Evolutionary conservation across 2,113 vertebrate genomes (phyloP), one percentile per base, ranked within the genome.

Genomic region (Rhipidura dahli): DNA sequence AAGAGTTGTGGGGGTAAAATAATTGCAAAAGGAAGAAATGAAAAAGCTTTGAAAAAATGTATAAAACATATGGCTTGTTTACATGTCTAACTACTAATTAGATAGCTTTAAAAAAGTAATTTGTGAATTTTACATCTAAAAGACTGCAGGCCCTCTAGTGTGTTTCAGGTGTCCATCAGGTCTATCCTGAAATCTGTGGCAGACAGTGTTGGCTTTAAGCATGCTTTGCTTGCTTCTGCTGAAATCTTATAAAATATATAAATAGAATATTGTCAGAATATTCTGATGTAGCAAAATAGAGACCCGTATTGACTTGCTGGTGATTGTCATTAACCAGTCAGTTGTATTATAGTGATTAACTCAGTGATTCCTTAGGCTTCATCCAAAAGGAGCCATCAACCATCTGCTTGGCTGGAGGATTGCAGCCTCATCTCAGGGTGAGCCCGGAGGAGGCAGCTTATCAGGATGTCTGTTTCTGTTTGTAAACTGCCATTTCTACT

Each of bases 321-420:
- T 66, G 26, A 31, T 17, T 45, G n/a, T 31, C 15, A 45, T 33
- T 53, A 50, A 21, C 11, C 23, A n/a, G 23, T 31, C 11, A 22
- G 14, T 31, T 2, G 0, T 33, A 50, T 7, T 20, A 9, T 24
- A 28, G 24, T 31, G 23, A 13, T 50, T 53, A 35, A 11, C 28
- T 57, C 8, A 42, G 8, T 51, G 45, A 16, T 22, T 18, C 18
- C 24, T 19, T 33, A n/a, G 15, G 30, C 12, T 77, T 70, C 2
- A 2, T 24, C 53, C 37, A 69, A 37, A n/a, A 71, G 27, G 6
- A 82, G 3, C 1, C 42, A 22, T 6, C 0, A 7, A 7, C 5
- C 7, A 14, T 80, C 40, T 53, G 3, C n/a, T 81, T 54, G 42
- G 15, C 20, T 66, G 42, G 13, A 47, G 31, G 5, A 45, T 4